Conservation (phyloP, 2,888 invertebrate species). For the Plebejus melissa region DNA sequence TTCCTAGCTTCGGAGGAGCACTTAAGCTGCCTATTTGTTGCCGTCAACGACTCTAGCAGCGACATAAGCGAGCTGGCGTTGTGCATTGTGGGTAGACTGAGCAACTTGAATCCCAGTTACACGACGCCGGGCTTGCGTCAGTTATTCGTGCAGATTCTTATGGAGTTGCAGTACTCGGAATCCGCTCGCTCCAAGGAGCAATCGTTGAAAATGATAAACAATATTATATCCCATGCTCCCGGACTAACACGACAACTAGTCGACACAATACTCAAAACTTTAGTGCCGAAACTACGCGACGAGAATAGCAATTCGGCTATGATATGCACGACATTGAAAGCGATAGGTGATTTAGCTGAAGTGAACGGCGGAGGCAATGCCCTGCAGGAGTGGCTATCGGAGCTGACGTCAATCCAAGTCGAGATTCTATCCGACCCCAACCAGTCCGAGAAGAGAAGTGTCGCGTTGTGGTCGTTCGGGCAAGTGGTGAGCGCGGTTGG, state of each 20-base stretch:
- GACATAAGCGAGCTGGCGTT: constrained; percentile 96
- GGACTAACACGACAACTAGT: constrained; percentile 96
- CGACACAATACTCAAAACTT: constrained; percentile 93
- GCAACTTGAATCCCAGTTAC: constrained; percentile 97
- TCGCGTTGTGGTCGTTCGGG: constrained; percentile 96
- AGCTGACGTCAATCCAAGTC: constrained; percentile 91
- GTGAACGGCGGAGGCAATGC: constrained; percentile 91
- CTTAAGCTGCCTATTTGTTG: constrained; percentile 93
- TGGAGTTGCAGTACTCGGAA: constrained; percentile 96
- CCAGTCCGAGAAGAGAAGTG: constrained; percentile 94
- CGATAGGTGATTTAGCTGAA: constrained; percentile 97
- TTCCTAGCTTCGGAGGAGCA: constrained; percentile 98
- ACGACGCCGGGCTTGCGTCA: constrained; percentile 97
- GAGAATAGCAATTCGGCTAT: constrained; percentile 94
- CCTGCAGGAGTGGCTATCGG: constrained; percentile 92
- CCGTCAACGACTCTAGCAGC: constrained; percentile 96
- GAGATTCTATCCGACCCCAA: constrained; percentile 97
- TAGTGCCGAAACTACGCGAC: constrained; percentile 94
- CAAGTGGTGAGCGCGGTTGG: constrained; percentile 98
- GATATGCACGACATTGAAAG: constrained; percentile 91
- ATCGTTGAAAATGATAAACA: constrained; percentile 95
- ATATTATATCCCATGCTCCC: constrained; percentile 95
- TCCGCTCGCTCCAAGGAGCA: constrained; percentile 98
- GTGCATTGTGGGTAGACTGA: constrained; percentile 93
- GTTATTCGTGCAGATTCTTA: constrained; percentile 93